These are phyloP conservation scores for Drosophila planitibia DNA, from an alignment of 2,888 invertebrate species.

Conservation along the genomic window DNA sequence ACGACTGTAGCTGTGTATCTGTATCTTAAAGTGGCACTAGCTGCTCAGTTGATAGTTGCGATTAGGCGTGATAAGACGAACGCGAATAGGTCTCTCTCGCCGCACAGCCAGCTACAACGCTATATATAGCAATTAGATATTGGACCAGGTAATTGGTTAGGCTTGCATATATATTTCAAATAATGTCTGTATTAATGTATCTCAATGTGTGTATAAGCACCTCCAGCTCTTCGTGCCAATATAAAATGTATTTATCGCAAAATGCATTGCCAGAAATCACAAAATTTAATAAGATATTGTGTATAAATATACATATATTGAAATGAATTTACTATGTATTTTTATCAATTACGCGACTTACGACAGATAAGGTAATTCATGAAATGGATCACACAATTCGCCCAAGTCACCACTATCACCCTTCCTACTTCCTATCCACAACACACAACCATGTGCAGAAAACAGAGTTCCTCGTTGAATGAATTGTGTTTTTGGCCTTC, in stretches of 20 bases:
- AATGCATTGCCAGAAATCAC: conserved; percentile 9
- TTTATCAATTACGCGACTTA: background rate
- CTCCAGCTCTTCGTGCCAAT: background rate
- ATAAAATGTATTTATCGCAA: conserved; percentile 16
- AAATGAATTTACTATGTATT: background rate
- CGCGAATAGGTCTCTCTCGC: background rate
- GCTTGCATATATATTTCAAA: conserved; percentile 5
- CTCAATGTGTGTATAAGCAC: conserved; percentile 9
- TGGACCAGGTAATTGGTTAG: background rate
- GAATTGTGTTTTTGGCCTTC: background rate
- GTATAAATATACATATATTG: conserved; percentile 8
- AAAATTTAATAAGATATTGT: background rate
- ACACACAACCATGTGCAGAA: background rate
- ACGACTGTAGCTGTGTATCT: conserved; percentile 4
- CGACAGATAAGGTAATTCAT: conserved; percentile 7
- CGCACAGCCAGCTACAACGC: conserved; percentile 2
- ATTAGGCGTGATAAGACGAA: conserved; percentile 69
- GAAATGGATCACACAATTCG: conserved; percentile 8
- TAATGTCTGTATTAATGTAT: background rate
- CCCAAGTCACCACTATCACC: background rate
- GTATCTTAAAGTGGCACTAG: conserved; percentile 43
- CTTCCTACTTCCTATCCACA: background rate
- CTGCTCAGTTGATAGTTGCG: conserved; percentile 70
- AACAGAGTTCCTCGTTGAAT: background rate
- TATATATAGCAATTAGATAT: conserved; percentile 9